Evolutionary conservation across 2,888 invertebrate species (phyloP), one percentile per base, ranked within the genome.

Genomic region (Nipponacmea schrenckii): DNA sequence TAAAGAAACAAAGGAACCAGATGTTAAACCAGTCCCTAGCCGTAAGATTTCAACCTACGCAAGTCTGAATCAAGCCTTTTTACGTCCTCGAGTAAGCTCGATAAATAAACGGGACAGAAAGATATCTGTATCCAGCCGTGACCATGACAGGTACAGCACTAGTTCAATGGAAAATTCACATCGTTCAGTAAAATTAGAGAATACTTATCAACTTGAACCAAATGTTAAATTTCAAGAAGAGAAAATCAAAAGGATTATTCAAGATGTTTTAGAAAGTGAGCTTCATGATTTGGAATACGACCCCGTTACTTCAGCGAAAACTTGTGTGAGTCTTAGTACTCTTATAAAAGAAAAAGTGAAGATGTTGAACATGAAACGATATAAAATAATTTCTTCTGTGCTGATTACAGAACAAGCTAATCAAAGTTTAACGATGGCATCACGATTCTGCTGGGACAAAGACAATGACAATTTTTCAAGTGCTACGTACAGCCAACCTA

Each of bases 371-470:
- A 77, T 84, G 76, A 69, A 75, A 15, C 73, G 84, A 27, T 85
- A 80, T 70, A 85, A 85, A 72, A 79, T 85, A 44, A 78, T 85
- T 17, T 77, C 80, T 67, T 70, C 81, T 67, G 83, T 85, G 17
- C 73, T 82, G 65, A 81, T 84, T n/a, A 80, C 80, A 7, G 80
- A 85, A 70, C 74, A 75, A 5, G 74, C 72, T 26, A 77, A 82
- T 67, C 82, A 83, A 65, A 79, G 82, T 10, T 77, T 85, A 79
- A 69, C 79, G 64, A 78, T 85, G 15, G 77, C 81, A 4, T 84
- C 84, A 3, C 78, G 84, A 17, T 85, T 84, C 69, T 74, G 85
- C 3, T 85, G 85, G 85, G 81, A 85, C 68, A 77, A 82, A 14
- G 74, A 78, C 45, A 81, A 74, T 69, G 85, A 85, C 74, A 85